Evolutionary conservation across 1,140 invertebrate genomes (phyloP).

Genomic region (Carposina sasakii): DNA sequence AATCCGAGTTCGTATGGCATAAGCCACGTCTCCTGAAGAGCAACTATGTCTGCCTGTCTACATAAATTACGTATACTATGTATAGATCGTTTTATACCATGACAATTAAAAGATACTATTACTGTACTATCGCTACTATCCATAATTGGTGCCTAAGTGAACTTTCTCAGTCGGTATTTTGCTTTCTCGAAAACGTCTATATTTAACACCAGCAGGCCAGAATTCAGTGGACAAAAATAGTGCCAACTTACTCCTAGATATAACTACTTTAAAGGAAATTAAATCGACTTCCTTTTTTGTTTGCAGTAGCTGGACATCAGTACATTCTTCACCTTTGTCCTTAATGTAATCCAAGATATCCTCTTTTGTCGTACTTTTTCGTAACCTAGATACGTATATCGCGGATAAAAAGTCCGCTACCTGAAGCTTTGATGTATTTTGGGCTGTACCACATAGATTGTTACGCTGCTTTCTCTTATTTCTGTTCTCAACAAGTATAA

Average conservation of each 20-base stretch:
- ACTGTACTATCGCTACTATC: too few relatives aligned
- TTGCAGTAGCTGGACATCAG: neutral
- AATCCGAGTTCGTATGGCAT: neutral
- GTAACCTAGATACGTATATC: too few relatives aligned
- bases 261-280: neutral
- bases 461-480: too few relatives aligned
- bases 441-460: too few relatives aligned
- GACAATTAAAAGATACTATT: conserved; percentile 1
- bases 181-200: neutral
- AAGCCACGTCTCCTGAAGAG: neutral
- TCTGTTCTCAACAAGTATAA: too few relatives aligned
- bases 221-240: neutral
- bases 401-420: too few relatives aligned
- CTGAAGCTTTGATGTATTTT: too few relatives aligned
- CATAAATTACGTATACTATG: neutral
- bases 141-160: too few relatives aligned
- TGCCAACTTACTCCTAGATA: neutral
- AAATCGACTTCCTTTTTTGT: neutral
- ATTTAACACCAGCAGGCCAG: conserved; percentile 1
- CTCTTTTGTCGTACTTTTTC: too few relatives aligned
- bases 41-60: neutral
- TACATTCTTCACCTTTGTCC: neutral
- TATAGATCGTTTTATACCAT: neutral
- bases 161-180: too few relatives aligned
- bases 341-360: neutral